Evolutionary conservation across 2,113 vertebrate species (phyloP).

Genomic region (Otolemur garnettii): DNA sequence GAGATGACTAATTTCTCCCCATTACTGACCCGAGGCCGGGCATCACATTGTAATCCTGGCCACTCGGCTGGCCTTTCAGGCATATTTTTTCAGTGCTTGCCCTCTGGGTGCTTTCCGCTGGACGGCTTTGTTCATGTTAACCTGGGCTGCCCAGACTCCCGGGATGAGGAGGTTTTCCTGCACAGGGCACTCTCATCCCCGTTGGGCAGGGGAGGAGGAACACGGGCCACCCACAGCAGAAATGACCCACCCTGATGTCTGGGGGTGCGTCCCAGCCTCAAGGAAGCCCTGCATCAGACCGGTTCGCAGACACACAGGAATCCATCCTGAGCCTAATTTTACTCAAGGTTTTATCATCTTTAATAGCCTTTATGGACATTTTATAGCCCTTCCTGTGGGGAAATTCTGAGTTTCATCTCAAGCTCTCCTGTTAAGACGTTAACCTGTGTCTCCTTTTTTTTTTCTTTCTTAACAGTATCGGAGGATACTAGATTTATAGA

Average conservation of each 20-base stretch:
- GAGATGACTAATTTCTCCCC: constrained; percentile 82
- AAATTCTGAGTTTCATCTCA: constrained; percentile 69
- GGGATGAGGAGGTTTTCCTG: background rate
- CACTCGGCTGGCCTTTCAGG: constrained; percentile 53
- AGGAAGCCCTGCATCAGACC: background rate
- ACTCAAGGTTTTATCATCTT: constrained; percentile 26
- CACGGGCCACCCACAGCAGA: background rate
- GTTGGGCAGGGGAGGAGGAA: background rate
- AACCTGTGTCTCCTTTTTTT: constrained; percentile 7
- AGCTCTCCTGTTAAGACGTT: constrained; percentile 54
- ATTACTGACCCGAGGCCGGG: constrained; percentile 78
- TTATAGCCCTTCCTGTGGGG: constrained; percentile 47
- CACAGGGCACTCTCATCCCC: background rate
- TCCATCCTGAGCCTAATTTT: background rate
- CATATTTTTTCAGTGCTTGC: constrained; percentile 68
- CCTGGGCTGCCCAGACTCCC: background rate
- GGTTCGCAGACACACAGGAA: background rate
- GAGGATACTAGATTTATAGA: constrained; percentile 44
- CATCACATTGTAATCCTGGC: constrained; percentile 70
- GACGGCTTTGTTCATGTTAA: background rate
- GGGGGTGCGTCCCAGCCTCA: background rate
- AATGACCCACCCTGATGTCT: background rate
- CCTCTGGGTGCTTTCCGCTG: constrained; percentile 60
- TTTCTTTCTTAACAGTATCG: constrained; percentile 3
- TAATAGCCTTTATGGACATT: background rate